Percentiles rank a stretch among this genome's conserved stretches.
Evolutionary conservation across 1,140 invertebrate genomes (phyloP).

Genomic region (Euwallacea fornicatus): DNA sequence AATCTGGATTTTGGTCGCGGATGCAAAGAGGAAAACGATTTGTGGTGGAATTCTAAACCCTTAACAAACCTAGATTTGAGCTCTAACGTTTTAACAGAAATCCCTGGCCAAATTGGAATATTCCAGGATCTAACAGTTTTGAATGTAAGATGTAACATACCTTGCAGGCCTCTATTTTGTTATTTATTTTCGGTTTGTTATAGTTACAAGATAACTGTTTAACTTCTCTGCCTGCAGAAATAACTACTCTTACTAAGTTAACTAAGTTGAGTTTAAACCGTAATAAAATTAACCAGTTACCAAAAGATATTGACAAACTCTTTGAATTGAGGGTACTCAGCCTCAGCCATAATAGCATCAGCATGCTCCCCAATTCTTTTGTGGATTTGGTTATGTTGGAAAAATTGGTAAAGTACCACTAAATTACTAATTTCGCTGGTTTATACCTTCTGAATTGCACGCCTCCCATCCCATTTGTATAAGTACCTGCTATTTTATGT

Average conservation of each 20-base stretch:
- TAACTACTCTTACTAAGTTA: slow-evolving; percentile 73
- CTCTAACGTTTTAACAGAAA: slow-evolving; percentile 69
- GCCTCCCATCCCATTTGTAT: no score
- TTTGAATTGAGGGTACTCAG: slow-evolving; percentile 68
- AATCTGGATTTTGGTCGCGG: slow-evolving; percentile 62
- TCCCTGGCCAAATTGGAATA: slow-evolving; percentile 71
- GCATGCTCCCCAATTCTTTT: slow-evolving; percentile 60
- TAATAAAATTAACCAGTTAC: slow-evolving; percentile 71
- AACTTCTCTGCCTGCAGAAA: slow-evolving; percentile 69
- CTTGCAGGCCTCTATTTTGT: not conserved
- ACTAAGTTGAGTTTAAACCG: slow-evolving; percentile 76
- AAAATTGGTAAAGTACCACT: slow-evolving; percentile 58
- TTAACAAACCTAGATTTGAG: slow-evolving; percentile 79
- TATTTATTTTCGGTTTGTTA: slow-evolving; percentile 28
- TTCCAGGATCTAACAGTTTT: slow-evolving; percentile 71
- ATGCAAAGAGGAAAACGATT: slow-evolving; percentile 59
- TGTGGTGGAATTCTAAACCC: slow-evolving; percentile 86
- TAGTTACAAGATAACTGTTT: slow-evolving; percentile 75
- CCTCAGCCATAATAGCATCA: slow-evolving; percentile 67
- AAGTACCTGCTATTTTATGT: no score
- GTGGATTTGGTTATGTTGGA: slow-evolving; percentile 76
- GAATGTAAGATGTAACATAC: slow-evolving; percentile 61
- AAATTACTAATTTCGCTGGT: not conserved
- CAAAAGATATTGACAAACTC: slow-evolving; percentile 66
- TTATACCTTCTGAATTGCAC: not conserved